Base-by-base conservation (phyloP, 2,797 vertebrate species). In the Xenopus petersii region DNA sequence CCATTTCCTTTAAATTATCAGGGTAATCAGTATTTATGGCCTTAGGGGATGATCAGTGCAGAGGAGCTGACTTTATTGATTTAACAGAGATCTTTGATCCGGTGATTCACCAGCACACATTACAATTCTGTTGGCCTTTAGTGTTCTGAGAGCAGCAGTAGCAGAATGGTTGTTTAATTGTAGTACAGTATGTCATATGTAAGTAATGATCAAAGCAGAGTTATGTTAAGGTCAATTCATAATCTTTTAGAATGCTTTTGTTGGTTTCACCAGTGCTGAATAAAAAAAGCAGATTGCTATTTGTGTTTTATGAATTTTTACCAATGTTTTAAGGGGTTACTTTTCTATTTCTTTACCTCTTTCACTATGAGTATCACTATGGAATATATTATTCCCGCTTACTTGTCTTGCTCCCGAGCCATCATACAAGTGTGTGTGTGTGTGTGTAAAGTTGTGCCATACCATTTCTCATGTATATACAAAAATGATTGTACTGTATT, bases 1-100 rank as follows among this genome's bases (percentile, higher is more conserved):
- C 46, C 46, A 70, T 70, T 79, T 74, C 76, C 15, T 58, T 70
- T 60, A 79, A 59, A 70, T 70, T 73, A 64, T 65, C 54, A 54
- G 47, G 58, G 71, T 66, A 74, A 79, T 74, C 76, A 79, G 71
- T 64, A 74, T 74, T 72, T 79, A 70, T 79, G 46, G 61, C 71
- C 71, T 74, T 70, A 64, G 71, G 64, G 66, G 24, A 60, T 70
- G 67, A 79, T 78, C 71, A 73, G 73, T 78, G 73, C 59, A 70
- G 62, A 70, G 71, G 76, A 74, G 67, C 71, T 79, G 66, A 74
- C 76, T 74, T 74, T 79, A 79, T 79, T 79, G 76, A 79, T 79
- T 79, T 51, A 26, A 51, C 71, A 65, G 61, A 16, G 71, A 79
- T 79, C 76, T 79, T 79, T 79, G 76, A 79, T 74, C 71, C 24